Evolutionary conservation across 2,888 invertebrate species (phyloP).

Genomic region (Emesis russula): DNA sequence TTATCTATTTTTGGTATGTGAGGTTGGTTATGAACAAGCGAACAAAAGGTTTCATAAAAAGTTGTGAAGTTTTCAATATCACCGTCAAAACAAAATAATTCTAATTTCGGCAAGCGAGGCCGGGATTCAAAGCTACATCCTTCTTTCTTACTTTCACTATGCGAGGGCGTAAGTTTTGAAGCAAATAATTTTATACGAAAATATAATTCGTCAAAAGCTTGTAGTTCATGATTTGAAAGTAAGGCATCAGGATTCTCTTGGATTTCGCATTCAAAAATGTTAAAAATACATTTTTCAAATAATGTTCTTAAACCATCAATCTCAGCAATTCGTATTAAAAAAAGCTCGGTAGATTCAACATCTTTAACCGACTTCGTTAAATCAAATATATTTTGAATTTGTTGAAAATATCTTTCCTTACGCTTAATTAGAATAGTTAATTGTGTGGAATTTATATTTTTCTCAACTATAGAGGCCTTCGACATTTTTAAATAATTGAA

Average conservation of each 20-base stretch:
- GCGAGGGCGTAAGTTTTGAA: background rate
- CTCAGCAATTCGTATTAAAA: background rate
- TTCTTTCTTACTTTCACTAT: background rate
- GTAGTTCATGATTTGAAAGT: background rate
- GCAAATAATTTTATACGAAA: background rate
- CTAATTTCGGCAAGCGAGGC: slow-evolving; percentile 6
- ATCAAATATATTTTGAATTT: background rate
- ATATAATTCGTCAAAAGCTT: background rate
- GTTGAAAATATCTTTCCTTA: background rate
- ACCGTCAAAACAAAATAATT: slow-evolving; percentile 25
- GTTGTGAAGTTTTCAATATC: slow-evolving; percentile 49
- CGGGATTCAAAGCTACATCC: background rate
- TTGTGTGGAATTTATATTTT: background rate
- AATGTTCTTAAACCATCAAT: background rate
- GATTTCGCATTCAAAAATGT: background rate
- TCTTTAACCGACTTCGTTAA: background rate
- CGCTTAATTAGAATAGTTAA: background rate
- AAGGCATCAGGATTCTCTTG: background rate
- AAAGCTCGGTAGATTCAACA: background rate
- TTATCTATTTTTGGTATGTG: slow-evolving; percentile 46
- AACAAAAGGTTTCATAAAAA: slow-evolving; percentile 67
- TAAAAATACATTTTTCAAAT: background rate
- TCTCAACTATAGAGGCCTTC: background rate
- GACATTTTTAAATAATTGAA: background rate
- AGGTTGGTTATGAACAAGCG: slow-evolving; percentile 56